Base-by-base conservation (phyloP, 2,797 vertebrate genomes). In the Enoplosus armatus region DNA sequence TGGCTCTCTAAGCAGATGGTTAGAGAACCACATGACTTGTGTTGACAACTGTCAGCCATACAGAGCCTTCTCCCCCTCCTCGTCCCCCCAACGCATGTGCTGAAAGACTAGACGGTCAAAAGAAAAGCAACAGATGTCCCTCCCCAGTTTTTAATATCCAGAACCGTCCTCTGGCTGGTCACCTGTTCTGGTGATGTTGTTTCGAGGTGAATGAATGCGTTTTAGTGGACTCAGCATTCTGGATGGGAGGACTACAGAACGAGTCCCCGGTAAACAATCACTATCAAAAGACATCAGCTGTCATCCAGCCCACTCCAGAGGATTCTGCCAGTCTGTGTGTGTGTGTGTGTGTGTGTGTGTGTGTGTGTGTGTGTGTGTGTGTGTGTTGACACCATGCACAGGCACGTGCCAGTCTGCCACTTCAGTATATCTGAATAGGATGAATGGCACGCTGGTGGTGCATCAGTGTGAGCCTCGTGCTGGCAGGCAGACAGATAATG, bases 141-240 rank as follows among this genome's bases (percentile, higher is more conserved):
- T 77, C 79, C 74, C 33, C 68, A 56, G 71, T 75, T 84, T 84
- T 83, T 87, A 80, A 90, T 87, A 77, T 92, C 93, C 88, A 88
- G 93, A 95, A 93, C 55, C 37, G 73, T 94, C 87, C 74, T 53
- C 59, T 11, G 50, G 58, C 60, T 6, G 39, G 24, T 84, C 88
- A 85, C 85, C 90, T 90, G 88, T 84, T 89, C 29, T 67, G 77
- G 56, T 39, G 55, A 63, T 58, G 83, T 70, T 90, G 83, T 87
- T 89, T 68, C 16, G 59, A 58, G 72, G 76, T 85, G 86, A 92
- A 91, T 85, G 86, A 92, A 91, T 86, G 84, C 26, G 8, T 91
- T 95, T 89, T 35, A 6, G 83, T 41, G 79, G 84, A 84, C 78
- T 92, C 90, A 93, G 92, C 93, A 75, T 51, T 92, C 74, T 92